phyloP scores from a whole-genome alignment of 2,888 invertebrate genomes.

The Aethes cnicana region DNA sequence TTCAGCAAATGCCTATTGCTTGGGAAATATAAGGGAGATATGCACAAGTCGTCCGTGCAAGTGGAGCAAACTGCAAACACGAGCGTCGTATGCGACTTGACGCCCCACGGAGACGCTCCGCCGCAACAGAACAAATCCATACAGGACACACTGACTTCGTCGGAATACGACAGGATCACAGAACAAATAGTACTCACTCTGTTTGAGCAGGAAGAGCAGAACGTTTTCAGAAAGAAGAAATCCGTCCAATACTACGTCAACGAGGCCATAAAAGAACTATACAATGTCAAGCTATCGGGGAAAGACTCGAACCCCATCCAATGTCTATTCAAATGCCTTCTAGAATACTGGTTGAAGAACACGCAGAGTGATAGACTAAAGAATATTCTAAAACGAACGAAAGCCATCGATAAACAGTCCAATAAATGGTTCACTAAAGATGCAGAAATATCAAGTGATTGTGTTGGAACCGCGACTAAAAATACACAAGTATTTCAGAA shows the following conservation, averaged over 20 bases:
- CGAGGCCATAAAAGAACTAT: constrained; percentile 58
- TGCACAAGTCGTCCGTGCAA: constrained; percentile 30
- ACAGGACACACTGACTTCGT: constrained; percentile 45
- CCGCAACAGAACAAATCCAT: constrained; percentile 44
- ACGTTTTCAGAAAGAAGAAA: neutral
- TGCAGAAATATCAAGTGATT: constrained; percentile 50
- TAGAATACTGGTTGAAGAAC: constrained; percentile 66
- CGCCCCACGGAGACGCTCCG: constrained; percentile 33
- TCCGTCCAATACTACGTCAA: constrained; percentile 46
- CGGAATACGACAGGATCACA: constrained; percentile 56
- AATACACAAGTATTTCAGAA: constrained; percentile 54
- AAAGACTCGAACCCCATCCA: constrained; percentile 55
- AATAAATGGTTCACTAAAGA: constrained; percentile 56
- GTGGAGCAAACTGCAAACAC: neutral
- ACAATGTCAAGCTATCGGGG: constrained; percentile 46
- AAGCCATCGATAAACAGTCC: constrained; percentile 53
- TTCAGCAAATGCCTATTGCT: constrained; percentile 57
- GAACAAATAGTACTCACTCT: constrained; percentile 57
- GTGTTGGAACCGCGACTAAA: constrained; percentile 45
- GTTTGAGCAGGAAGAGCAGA: constrained; percentile 34
- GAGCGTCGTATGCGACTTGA: constrained; percentile 2
- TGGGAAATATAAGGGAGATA: constrained; percentile 44
- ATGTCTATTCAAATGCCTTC: constrained; percentile 56
- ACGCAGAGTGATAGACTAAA: constrained; percentile 45
- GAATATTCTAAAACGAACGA: constrained; percentile 44